These are phyloP conservation scores for Apis laboriosa DNA, from an alignment of 1,140 invertebrate species.

Conservation along the genomic window DNA sequence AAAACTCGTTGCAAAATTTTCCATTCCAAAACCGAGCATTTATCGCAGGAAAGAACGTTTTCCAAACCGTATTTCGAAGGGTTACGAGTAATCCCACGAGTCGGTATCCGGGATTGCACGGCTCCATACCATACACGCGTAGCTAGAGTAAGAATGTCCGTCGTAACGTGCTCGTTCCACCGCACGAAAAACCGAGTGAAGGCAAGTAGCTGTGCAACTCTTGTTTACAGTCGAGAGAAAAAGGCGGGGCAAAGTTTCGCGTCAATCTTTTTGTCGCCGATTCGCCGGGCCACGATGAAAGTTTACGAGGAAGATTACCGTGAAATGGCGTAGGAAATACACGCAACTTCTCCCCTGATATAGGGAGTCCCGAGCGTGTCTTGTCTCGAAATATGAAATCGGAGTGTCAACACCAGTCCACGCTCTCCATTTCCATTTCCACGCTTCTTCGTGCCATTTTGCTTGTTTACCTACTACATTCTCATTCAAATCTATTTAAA, in stretches of 20 bases:
- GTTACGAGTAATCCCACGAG: background rate
- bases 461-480: background rate
- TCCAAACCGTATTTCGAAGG: background rate
- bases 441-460: conserved; percentile 10
- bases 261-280: background rate
- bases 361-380: conserved; percentile 13
- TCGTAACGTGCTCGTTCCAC: background rate
- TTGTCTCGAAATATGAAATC: conserved; percentile 51
- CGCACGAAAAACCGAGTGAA: background rate
- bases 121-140: background rate
- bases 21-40: background rate
- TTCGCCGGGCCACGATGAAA: background rate
- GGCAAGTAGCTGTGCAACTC: background rate
- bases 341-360: conserved; percentile 30
- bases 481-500: background rate
- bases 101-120: background rate
- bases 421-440: conserved; percentile 49
- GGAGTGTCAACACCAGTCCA: conserved; percentile 38
- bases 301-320: conserved; percentile 27
- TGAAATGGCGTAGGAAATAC: conserved; percentile 3
- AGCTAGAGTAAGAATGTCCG: background rate
- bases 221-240: background rate
- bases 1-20: too few species aligned
- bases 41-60: background rate
- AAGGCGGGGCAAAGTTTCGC: background rate